Evolutionary conservation across 2,888 invertebrate species (phyloP).

Genomic region (Tetranychus truncatus): DNA sequence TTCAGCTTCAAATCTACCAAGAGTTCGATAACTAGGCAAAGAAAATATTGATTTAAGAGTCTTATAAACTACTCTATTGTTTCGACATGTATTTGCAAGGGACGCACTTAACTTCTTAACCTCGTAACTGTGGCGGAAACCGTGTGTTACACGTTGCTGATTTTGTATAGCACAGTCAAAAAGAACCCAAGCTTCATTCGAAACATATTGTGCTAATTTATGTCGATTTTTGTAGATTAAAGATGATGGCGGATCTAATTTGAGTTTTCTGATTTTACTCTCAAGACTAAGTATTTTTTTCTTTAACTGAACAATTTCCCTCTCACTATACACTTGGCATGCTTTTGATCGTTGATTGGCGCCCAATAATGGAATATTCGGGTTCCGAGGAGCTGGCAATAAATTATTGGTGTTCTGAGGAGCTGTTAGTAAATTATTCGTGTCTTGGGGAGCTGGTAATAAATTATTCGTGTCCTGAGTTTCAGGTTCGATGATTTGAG

Average conservation of each 20-base stretch:
- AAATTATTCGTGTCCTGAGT: too few species aligned
- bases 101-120: not conserved
- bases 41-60: not conserved
- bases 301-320: not conserved
- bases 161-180: not conserved
- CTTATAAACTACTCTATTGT: not conserved
- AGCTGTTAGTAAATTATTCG: not conserved
- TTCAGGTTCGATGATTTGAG: not conserved
- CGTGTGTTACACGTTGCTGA: not conserved
- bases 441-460: too few species aligned
- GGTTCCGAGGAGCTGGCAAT: not conserved
- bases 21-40: not conserved
- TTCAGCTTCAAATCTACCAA: not conserved
- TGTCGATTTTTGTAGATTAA: not conserved
- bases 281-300: not conserved
- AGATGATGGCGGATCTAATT: not conserved
- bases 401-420: not conserved
- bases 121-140: not conserved
- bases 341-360: not conserved
- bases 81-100: not conserved
- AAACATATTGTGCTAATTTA: not conserved
- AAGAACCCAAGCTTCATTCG: not conserved
- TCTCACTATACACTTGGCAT: not conserved
- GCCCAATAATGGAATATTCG: not conserved
- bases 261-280: not conserved